phyloP scores from a whole-genome alignment of 1,140 invertebrate genomes.

The Archegozetes longisetosus region DNA sequence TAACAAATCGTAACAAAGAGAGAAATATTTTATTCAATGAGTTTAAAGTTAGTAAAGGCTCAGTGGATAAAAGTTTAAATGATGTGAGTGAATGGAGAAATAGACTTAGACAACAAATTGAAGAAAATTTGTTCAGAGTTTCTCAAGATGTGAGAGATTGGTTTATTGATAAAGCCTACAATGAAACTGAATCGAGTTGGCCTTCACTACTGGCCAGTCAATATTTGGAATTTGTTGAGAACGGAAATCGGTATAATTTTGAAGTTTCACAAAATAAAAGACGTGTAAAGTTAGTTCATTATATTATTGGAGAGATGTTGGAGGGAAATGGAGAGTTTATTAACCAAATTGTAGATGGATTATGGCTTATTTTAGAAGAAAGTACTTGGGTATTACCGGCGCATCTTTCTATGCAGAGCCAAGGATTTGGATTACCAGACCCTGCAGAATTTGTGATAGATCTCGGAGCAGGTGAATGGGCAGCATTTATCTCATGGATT shows the following conservation, averaged over 20 bases:
- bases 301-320: background rate
- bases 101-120: background rate
- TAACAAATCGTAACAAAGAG: too few species aligned
- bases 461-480: constrained; percentile 1
- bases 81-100: background rate
- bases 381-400: constrained; percentile 10
- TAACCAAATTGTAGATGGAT: constrained; percentile 13
- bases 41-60: too few species aligned
- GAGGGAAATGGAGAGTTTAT: background rate
- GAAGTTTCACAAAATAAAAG: background rate
- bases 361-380: constrained; percentile 11
- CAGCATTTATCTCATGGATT: constrained; percentile 3
- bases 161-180: background rate
- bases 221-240: background rate
- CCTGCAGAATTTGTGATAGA: background rate
- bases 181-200: background rate
- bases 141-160: background rate
- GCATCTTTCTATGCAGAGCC: background rate
- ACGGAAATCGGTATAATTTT: background rate
- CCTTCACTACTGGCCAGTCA: background rate
- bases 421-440: background rate
- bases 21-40: too few species aligned
- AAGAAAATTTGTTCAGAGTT: background rate
- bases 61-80: too few species aligned
- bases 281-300: background rate